These are phyloP conservation scores for Zygaena filipendulae DNA, from an alignment of 2,888 invertebrate species.

Conservation along the genomic window DNA sequence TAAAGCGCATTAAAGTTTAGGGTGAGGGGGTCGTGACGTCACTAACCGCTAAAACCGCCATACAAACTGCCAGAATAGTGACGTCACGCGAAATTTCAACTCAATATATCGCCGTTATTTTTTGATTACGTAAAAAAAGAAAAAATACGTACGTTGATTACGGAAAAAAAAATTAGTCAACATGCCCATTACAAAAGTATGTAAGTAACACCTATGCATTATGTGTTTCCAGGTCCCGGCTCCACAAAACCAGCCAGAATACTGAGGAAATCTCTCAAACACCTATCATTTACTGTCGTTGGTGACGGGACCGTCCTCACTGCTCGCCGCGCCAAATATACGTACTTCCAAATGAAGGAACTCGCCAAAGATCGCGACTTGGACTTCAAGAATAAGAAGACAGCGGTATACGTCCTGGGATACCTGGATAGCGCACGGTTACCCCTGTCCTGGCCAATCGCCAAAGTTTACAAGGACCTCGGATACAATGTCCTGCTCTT, in stretches of 20 bases:
- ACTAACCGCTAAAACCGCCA: too few species aligned
- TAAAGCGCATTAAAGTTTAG: too few species aligned
- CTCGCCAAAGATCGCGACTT: constrained; percentile 28
- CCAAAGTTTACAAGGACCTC: constrained; percentile 24
- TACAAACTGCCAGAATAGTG: too few species aligned
- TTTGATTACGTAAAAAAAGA: too few species aligned
- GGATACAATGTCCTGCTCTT: constrained; percentile 36
- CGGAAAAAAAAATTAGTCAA: too few species aligned
- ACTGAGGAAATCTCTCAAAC: constrained; percentile 27
- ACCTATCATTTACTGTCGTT: constrained; percentile 27
- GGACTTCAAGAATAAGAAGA: constrained; percentile 29
- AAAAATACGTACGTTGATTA: too few species aligned
- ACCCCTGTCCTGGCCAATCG: constrained; percentile 21
- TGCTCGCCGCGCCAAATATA: constrained; percentile 25
- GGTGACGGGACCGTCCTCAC: constrained; percentile 17
- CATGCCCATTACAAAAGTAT: too few species aligned
- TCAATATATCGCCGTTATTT: too few species aligned
- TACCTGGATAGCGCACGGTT: constrained; percentile 34
- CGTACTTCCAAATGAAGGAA: constrained; percentile 31
- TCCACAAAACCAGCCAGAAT: constrained; percentile 29
- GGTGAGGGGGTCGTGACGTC: too few species aligned
- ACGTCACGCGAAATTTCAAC: too few species aligned
- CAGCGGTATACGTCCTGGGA: constrained; percentile 36
- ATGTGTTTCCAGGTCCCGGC: constrained; percentile 45
- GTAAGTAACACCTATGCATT: too few species aligned